Conservation (phyloP, 1,140 invertebrate genomes). For the Tribolium castaneum region DNA sequence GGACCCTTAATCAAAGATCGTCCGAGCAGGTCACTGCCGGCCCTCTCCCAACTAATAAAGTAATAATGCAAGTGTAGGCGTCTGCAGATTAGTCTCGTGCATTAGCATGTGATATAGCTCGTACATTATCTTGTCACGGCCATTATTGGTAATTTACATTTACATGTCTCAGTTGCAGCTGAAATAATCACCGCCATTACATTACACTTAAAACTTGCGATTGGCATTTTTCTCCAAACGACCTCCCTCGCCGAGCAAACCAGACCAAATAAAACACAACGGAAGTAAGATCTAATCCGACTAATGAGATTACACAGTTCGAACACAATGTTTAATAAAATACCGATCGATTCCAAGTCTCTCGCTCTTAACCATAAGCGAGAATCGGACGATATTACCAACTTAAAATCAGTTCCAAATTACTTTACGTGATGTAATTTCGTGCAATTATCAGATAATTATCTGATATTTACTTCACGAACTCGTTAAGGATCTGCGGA, state of each 20-base stretch:
- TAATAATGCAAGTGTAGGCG: slow-evolving; percentile 33
- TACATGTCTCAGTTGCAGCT: slow-evolving; percentile 32
- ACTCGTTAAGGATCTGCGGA: slow-evolving; percentile 13
- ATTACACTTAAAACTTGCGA: neutral
- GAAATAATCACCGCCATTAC: slow-evolving; percentile 30
- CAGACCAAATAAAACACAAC: neutral
- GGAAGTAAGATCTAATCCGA: slow-evolving; percentile 25
- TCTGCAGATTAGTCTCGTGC: slow-evolving; percentile 29
- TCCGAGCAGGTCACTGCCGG: neutral
- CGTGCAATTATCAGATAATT: slow-evolving; percentile 33
- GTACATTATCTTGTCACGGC: slow-evolving; percentile 33
- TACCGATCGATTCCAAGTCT: slow-evolving; percentile 16
- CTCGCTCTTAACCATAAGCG: slow-evolving; percentile 3
- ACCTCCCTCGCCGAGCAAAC: neutral
- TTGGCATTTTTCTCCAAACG: neutral
- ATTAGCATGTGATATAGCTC: slow-evolving; percentile 34
- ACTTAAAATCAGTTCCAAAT: slow-evolving; percentile 34
- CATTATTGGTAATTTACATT: slow-evolving; percentile 36
- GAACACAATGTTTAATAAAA: slow-evolving; percentile 36
- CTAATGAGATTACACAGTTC: slow-evolving; percentile 24
- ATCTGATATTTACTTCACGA: slow-evolving; percentile 32
- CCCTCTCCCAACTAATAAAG: slow-evolving; percentile 5
- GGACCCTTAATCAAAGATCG: neutral
- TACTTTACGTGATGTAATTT: slow-evolving; percentile 33
- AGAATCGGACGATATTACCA: slow-evolving; percentile 13